Percentiles rank a stretch among this genome's conserved stretches.
These are phyloP conservation scores for Hydrochoerus hydrochaeris DNA, from an alignment of 2,113 vertebrate species.

Conservation along the genomic window DNA sequence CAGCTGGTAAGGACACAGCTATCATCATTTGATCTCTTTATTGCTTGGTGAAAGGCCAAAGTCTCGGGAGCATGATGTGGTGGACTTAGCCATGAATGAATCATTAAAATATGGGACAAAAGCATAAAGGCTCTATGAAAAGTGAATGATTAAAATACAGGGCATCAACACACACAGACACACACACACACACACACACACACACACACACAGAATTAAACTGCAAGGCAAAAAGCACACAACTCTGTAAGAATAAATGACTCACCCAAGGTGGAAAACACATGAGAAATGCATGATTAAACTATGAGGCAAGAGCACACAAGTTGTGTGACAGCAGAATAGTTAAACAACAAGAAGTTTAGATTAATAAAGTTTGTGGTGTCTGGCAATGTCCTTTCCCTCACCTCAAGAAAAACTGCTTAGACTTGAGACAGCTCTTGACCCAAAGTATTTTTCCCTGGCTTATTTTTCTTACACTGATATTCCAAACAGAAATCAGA, in stretches of 20 bases:
- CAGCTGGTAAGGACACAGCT: background rate
- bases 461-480: background rate
- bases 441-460: background rate
- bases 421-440: background rate
- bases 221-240: background rate
- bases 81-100: background rate
- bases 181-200: background rate
- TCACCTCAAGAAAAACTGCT: background rate
- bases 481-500: background rate
- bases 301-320: no score
- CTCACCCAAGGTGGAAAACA: background rate
- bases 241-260: background rate
- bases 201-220: background rate
- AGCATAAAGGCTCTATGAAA: background rate
- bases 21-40: background rate
- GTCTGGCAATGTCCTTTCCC: background rate
- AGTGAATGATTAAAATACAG: background rate
- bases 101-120: background rate
- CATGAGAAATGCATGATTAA: background rate
- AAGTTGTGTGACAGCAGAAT: no score
- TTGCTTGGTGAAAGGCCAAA: background rate
- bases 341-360: background rate
- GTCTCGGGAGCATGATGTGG: background rate
- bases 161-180: background rate
- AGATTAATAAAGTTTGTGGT: background rate